Conservation (phyloP, 2,113 vertebrate species). For the Lanius collurio region DNA sequence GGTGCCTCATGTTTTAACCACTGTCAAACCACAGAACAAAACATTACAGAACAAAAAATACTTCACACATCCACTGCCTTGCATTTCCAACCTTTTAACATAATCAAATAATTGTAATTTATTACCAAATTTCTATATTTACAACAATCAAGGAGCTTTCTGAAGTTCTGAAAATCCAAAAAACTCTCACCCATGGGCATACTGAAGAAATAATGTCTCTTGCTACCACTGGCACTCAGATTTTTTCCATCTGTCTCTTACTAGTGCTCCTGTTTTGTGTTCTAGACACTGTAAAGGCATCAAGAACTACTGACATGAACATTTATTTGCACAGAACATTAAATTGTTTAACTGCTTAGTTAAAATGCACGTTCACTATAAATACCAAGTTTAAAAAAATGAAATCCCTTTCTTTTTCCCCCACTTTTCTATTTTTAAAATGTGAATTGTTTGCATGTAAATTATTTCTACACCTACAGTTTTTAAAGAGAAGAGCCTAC, state of each 20-base stretch:
- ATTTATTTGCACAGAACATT: neutral
- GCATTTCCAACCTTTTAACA: neutral
- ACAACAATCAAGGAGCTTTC: neutral
- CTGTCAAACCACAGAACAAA: neutral
- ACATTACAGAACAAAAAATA: neutral
- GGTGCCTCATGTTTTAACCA: neutral
- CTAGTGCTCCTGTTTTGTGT: neutral
- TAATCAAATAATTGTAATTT: neutral
- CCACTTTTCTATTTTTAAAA: rapidly evolving
- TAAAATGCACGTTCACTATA: neutral
- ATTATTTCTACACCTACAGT: neutral
- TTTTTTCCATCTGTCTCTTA: neutral
- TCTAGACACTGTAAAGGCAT: neutral
- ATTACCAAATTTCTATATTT: neutral
- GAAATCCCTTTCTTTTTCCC: rapidly evolving
- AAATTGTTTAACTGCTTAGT: neutral
- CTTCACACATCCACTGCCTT: neutral
- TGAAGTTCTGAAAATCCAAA: neutral
- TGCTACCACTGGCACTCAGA: neutral
- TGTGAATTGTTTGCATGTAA: neutral
- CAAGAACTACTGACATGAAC: neutral
- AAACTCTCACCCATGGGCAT: neutral
- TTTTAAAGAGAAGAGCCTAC: neutral
- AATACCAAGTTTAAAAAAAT: neutral
- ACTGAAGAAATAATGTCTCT: neutral